Evolutionary conservation across 1,140 invertebrate genomes (phyloP), one percentile per base, ranked within the genome.

Genomic region (Saxidomus purpurata): DNA sequence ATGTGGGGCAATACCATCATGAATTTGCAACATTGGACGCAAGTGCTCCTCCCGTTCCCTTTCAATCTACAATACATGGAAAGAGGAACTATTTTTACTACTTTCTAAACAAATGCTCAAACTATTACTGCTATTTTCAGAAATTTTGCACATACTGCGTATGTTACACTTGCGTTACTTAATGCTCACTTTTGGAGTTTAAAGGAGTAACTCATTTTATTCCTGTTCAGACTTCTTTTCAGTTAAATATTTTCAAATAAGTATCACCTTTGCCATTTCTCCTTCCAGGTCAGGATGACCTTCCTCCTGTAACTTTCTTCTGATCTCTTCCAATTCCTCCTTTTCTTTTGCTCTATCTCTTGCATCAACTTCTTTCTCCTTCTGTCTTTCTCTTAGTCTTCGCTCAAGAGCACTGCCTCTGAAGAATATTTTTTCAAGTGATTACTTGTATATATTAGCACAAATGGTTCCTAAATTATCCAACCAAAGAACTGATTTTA

Each of bases 281-380:
- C 97, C 97, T 90, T 97, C 97, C 1, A 98, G 98, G 97, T 99
- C 98, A 83, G 97, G 97, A 92, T 97, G 97, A 36, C 97, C 97
- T 89, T 98, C 98, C 59, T 98, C 97, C 90, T 98, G 97, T 92
- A 99, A 97, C 95, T 98, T 98, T 49, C 97, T 96, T 92, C 97
- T 97, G 28, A 99, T 96, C 94, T 98, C 98, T 93, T 98, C 98
- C 40, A 99, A 96, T 96, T 99, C 99, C 94, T 98, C 98, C 91
- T 97, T 97, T 95, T 99, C 99, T 93, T 97, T 97, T 91, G 97
- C 97, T 43, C 98, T 96, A 96, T 99, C 99, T 91, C 98, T 97
- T 15, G 97, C 97, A 96, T 99, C 99, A 9, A 97, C 96, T 96
- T 99, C 98, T 8, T 98, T 98, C 96, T 99, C 99, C 90, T 98